Evolutionary conservation across 2,888 invertebrate species (phyloP).

Genomic region (Cheiracanthium punctorium): DNA sequence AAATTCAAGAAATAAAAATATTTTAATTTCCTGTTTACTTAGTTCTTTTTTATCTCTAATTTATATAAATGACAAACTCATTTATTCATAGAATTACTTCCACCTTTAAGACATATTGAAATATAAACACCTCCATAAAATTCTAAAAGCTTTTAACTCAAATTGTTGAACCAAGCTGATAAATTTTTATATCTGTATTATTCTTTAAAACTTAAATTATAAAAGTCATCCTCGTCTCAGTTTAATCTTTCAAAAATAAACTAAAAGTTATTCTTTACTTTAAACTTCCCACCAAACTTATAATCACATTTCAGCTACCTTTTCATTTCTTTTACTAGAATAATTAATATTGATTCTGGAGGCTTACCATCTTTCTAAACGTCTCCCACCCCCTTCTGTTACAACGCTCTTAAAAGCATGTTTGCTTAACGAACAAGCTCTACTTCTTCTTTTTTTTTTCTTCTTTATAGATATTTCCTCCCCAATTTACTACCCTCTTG

Average conservation of each 20-base stretch:
- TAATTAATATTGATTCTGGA: conserved; percentile 37
- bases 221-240: conserved; percentile 9
- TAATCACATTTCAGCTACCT: conserved; percentile 59
- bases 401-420: conserved; percentile 56
- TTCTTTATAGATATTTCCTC: no score
- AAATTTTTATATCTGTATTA: no score
- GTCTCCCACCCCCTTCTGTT: conserved; percentile 29
- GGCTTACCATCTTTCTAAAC: not conserved
- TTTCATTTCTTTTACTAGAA: conserved; percentile 44
- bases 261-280: conserved; percentile 2
- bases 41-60: no score
- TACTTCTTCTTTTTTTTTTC: conserved; percentile 20
- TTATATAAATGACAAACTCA: no score
- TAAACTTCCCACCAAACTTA: conserved; percentile 30
- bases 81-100: no score
- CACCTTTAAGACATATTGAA: no score
- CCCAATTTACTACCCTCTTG: not conserved
- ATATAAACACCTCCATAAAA: no score
- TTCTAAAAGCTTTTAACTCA: no score
- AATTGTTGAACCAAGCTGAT: no score
- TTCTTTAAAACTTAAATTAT: not conserved
- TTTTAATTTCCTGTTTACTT: no score
- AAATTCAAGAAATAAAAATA: no score
- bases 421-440: conserved; percentile 56
- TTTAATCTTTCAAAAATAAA: conserved; percentile 40